Evolutionary conservation across 2,888 invertebrate species (phyloP).

Genomic region (Lasioglossum marginatum): DNA sequence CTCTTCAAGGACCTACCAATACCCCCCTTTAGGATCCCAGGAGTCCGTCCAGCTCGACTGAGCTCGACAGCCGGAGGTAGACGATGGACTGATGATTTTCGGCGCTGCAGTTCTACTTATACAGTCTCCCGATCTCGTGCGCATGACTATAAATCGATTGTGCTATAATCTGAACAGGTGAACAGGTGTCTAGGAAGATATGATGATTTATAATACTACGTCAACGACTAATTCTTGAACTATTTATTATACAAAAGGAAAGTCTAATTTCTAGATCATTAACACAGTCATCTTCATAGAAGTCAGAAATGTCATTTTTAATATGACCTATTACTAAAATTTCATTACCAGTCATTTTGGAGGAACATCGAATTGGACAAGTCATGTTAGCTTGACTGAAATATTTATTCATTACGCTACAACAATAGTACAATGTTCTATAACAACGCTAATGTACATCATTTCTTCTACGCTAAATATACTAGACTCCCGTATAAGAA

Average conservation of each 20-base stretch:
- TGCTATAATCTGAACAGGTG: neutral
- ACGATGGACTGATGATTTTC: neutral
- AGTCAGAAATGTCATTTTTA: neutral
- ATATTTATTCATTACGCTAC: conserved; percentile 65
- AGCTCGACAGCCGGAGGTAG: neutral
- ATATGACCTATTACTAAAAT: neutral
- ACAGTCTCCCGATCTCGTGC: neutral
- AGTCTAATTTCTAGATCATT: neutral
- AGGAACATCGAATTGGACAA: neutral
- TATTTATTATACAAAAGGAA: neutral
- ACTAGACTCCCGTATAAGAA: neutral
- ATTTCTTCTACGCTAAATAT: conserved; percentile 17
- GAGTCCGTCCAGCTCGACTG: neutral
- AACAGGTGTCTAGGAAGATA: neutral
- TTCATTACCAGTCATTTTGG: neutral
- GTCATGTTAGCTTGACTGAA: conserved; percentile 26
- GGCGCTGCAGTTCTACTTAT: neutral
- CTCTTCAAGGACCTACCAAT: neutral
- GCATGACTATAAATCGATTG: neutral
- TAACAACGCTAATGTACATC: conserved; percentile 49
- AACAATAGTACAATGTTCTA: conserved; percentile 54
- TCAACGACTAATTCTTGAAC: neutral
- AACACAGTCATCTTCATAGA: neutral
- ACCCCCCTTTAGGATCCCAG: neutral
- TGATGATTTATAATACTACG: neutral